Conservation (phyloP, 2,797 vertebrate genomes). For the Coreius guichenoti region DNA sequence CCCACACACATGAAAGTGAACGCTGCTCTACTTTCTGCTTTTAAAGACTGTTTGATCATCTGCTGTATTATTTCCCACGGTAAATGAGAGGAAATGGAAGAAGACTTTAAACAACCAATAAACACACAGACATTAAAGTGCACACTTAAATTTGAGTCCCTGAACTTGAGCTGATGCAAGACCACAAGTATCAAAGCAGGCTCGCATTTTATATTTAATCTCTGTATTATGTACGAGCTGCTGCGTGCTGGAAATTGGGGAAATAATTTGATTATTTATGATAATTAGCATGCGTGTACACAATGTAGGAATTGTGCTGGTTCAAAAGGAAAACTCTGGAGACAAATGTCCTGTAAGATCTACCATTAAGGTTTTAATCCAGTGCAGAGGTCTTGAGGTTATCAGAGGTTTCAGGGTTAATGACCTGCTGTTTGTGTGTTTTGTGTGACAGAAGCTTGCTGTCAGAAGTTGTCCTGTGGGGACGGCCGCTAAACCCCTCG, state of each 20-base stretch:
- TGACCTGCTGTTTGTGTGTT: not conserved
- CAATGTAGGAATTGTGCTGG: not conserved
- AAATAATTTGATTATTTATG: conserved; percentile 3
- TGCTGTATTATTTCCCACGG: conserved; percentile 17
- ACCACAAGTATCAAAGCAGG: conserved; percentile 5
- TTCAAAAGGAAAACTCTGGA: not conserved
- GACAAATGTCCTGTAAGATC: not conserved
- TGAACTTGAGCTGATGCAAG: conserved; percentile 34
- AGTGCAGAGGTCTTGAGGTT: conserved; percentile 20
- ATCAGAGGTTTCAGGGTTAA: conserved; percentile 1
- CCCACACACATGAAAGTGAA: conserved; percentile 3
- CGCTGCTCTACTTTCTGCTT: conserved; percentile 24
- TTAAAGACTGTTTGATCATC: conserved; percentile 20
- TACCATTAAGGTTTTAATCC: conserved; percentile 27
- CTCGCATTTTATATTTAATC: not conserved
- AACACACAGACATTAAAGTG: conserved; percentile 18
- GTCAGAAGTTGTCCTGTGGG: conserved; percentile 83
- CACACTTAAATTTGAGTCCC: conserved; percentile 10
- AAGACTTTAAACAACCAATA: conserved; percentile 29
- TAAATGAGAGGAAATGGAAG: conserved; percentile 12
- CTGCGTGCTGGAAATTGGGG: not conserved
- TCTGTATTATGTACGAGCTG: not conserved
- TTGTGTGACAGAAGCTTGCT: conserved; percentile 80
- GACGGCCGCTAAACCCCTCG: conserved; percentile 77
- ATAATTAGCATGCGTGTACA: not conserved